A percentile compares a stretch with the other conserved stretches of the same genome.
Evolutionary conservation across 2,797 vertebrate genomes (phyloP).

Genomic region (Parauchenoglanis punctatus): DNA sequence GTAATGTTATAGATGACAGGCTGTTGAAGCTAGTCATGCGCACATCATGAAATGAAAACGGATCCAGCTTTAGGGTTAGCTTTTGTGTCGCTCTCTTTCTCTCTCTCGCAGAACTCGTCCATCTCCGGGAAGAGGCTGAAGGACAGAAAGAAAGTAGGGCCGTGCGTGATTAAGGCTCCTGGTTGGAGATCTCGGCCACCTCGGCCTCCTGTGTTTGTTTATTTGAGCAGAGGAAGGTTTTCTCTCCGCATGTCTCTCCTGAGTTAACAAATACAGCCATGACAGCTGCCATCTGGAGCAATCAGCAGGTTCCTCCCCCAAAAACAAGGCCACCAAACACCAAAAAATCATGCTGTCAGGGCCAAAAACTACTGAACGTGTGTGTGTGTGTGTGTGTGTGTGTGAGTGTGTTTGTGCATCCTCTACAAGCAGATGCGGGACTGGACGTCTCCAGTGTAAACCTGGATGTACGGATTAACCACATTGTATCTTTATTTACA

Average conservation of each 20-base stretch:
- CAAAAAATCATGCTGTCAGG: conserved; percentile 20
- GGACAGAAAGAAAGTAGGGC: background rate
- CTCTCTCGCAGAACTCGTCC: background rate
- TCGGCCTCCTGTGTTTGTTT: conserved; percentile 69
- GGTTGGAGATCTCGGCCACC: conserved; percentile 39
- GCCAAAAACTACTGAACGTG: conserved; percentile 19
- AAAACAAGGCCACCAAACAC: conserved; percentile 32
- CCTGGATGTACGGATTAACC: background rate
- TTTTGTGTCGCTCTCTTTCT: background rate
- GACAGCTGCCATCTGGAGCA: conserved; percentile 75
- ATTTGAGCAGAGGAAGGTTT: conserved; percentile 68
- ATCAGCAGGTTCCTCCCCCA: conserved; percentile 55
- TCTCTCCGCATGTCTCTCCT: conserved; percentile 66
- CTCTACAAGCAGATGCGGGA: conserved; percentile 13
- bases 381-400: background rate
- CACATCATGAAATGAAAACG: background rate
- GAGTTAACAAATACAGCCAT: conserved; percentile 68
- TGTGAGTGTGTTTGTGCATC: conserved; percentile 1
- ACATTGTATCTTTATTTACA: background rate
- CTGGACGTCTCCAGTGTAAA: background rate
- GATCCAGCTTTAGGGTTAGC: background rate
- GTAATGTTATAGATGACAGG: too few species aligned
- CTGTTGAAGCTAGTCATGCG: background rate
- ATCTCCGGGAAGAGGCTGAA: conserved; percentile 42
- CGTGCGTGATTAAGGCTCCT: conserved; percentile 21